phyloP scores from a whole-genome alignment of 2,113 vertebrate species.

The Leuciscus idus region DNA sequence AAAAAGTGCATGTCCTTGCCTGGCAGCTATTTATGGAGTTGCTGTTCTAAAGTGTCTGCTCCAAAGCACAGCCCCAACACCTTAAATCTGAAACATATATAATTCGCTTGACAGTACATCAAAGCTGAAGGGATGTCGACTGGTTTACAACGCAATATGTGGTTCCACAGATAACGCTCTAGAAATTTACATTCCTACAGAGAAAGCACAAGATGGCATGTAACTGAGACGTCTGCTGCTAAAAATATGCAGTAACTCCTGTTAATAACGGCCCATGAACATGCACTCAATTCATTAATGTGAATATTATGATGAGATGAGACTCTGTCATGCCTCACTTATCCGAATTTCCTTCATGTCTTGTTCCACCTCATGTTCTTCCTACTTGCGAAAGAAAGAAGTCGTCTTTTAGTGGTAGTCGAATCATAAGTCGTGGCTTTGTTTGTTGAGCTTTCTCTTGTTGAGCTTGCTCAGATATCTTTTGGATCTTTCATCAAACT shows the following conservation, averaged over 20 bases:
- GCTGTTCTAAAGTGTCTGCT: constrained; percentile 31
- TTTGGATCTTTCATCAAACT: background rate
- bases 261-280: background rate
- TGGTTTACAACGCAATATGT: background rate
- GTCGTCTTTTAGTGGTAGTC: background rate
- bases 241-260: background rate
- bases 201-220: background rate
- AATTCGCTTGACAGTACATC: background rate
- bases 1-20: constrained; percentile 66
- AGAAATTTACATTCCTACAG: background rate
- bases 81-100: constrained; percentile 28
- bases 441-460: background rate
- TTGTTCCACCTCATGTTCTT: background rate
- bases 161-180: background rate
- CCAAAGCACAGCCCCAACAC: constrained; percentile 14
- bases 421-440: background rate
- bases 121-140: constrained; percentile 19
- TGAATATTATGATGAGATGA: background rate
- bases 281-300: background rate
- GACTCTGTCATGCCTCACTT: background rate
- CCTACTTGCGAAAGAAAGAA: background rate
- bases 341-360: background rate
- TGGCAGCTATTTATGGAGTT: constrained; percentile 67
- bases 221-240: background rate
- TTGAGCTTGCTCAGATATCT: background rate